These are phyloP conservation scores for Loxodonta africana DNA, from an alignment of 2,113 vertebrate genomes.

Conservation along the genomic window DNA sequence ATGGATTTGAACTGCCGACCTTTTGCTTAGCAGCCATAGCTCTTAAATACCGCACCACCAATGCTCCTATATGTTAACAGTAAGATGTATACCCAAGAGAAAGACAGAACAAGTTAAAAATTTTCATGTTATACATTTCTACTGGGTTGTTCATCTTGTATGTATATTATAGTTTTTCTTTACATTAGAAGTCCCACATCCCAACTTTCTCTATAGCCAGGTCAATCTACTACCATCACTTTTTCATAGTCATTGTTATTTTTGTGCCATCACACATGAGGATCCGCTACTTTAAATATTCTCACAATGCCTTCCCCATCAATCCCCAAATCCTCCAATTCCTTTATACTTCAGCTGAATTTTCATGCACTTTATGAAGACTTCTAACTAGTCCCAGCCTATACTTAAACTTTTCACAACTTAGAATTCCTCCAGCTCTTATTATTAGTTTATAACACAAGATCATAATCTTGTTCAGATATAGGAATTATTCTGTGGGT, in stretches of 20 bases:
- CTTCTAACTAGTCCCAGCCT: neutral
- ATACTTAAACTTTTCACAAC: slow-evolving; percentile 14
- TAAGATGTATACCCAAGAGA: slow-evolving; percentile 28
- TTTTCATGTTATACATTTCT: neutral
- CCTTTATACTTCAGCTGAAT: slow-evolving; percentile 7
- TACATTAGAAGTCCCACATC: neutral
- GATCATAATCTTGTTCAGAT: neutral
- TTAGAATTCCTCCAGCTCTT: neutral
- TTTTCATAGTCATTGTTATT: neutral
- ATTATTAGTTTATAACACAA: neutral
- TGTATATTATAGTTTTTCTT: neutral
- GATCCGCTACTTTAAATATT: neutral
- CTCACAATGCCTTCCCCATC: neutral
- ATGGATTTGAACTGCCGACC: too few relatives aligned
- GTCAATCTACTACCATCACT: slow-evolving; percentile 25
- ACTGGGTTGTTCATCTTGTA: neutral
- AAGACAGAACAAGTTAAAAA: slow-evolving; percentile 48
- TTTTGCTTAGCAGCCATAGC: too few relatives aligned
- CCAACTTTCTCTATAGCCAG: neutral
- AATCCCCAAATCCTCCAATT: neutral
- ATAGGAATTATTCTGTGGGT: neutral
- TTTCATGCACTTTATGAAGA: neutral
- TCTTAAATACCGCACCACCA: too few relatives aligned
- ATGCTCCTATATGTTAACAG: neutral
- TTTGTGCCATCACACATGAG: neutral